Base-by-base conservation (phyloP, 2,888 invertebrate genomes). In the Camptogramma bilineatum region DNA sequence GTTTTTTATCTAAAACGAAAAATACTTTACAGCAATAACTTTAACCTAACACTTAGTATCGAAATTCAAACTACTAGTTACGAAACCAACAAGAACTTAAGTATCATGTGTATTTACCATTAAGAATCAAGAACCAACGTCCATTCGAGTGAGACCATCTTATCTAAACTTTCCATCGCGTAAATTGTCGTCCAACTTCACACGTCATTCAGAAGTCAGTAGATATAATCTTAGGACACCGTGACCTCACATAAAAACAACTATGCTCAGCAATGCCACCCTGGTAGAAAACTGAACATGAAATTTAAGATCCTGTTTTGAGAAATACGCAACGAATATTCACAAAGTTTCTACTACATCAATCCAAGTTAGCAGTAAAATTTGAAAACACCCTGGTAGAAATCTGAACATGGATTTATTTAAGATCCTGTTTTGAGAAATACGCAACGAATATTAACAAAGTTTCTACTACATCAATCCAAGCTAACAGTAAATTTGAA, bases 121-220 rank as follows among this genome's bases (percentile, higher is more conserved):
- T 52, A 56, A 50, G 48, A 64, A 57, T 61, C 56, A 56, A 52
- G 52, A 56, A 55, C 48, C 52, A 61, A 21, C 52, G 16, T 19
- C 17, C 34, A 55, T 42, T 50, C 52, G 19, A 47, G 54, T 57
- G 58, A 60, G 52, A 10, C 18, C 28, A 56, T 19, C 52, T 52
- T 65, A 65, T 65, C 64, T 61, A 9, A 53, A 52, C 57, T 62
- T 62, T 66, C 58, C 62, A 66, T 66, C 66, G 57, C 61, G 42
- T 57, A 57, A 62, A 42, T 53, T 52, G 57, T 54, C 58, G 51
- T 59, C 53, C 44, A 56, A 39, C 53, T 54, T 66, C 62, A 58
- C 66, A 54, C 66, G 62, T 66, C 58, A 58, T 62, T 66, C 51
- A 58, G 51, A 57, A 58, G 54, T 55, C 54, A 8, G 48, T 13